A percentile compares a stretch with the other conserved stretches of the same genome.
Conservation (phyloP, 2,113 vertebrate genomes). For the Oryzias curvinotus region DNA sequence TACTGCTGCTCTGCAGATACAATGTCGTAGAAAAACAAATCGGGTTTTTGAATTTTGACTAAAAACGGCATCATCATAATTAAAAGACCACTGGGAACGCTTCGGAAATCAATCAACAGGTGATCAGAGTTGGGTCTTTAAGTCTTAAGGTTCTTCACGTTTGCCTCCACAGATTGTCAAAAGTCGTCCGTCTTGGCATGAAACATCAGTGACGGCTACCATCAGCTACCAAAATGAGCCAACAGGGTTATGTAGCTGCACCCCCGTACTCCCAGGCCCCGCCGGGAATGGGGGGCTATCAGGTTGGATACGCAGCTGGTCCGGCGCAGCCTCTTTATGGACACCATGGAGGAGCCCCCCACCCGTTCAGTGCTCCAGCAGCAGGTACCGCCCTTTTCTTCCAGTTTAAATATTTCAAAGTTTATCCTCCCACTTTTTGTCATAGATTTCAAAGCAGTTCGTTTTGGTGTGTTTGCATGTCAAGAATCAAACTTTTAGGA, state of each 20-base stretch:
- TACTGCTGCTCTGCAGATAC: no score
- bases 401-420: neutral
- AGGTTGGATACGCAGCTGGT: conserved; percentile 77
- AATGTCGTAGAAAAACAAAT: neutral
- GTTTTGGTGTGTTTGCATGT: neutral
- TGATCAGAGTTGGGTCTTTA: no score
- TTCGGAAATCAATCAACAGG: no score
- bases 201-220: conserved; percentile 58
- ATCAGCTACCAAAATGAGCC: conserved; percentile 85
- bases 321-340: conserved; percentile 80
- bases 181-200: conserved; percentile 64
- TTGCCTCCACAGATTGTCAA: conserved; percentile 31
- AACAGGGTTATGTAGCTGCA: conserved; percentile 91
- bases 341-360: conserved; percentile 81
- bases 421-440: neutral
- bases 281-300: conserved; percentile 86
- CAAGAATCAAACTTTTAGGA: no score
- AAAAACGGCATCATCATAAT: no score
- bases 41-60: no score
- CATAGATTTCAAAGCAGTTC: neutral
- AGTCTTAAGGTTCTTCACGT: neutral
- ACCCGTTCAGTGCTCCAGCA: conserved; percentile 70
- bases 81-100: neutral
- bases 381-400: conserved; percentile 75
- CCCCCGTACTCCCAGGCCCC: conserved; percentile 91